Evolutionary conservation across 1,140 invertebrate genomes (phyloP), one percentile per base, ranked within the genome.

Genomic region (Bombus pyrosoma): DNA sequence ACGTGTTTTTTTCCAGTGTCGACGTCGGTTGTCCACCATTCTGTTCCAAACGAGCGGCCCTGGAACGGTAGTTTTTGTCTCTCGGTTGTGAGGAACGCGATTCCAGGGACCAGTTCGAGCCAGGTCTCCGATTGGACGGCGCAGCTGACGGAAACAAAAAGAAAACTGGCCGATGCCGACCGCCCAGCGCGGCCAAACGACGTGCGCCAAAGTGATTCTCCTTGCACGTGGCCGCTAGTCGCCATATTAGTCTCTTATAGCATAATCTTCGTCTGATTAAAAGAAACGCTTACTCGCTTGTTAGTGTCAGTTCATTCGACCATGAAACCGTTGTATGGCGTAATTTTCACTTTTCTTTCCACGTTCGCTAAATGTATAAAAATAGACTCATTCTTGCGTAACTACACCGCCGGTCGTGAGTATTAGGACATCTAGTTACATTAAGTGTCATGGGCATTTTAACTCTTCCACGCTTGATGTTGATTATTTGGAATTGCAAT

Each of bases 21-120:
- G 25, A 43, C 68, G 53, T 32, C 43, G 32, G 57, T 34, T 74
- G 82, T 77, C 85, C 81, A 74, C 86, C 80, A 86, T 91, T 91
- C 75, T 82, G 86, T 90, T 91, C 81, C 71, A 76, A 77, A 79
- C 78, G 86, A 90, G 79, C 76, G 81, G 73, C 83, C 79, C 71
- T 75, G 80, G 75, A 83, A 85, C 80, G 80, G 37, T 64, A 83
- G 88, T 91, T 91, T 91, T 91, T 91, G 90, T 90, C 79, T 86
- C 74, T 47, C 39, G 59, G 53, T 28, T 41, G 75, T 47, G 39
- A 86, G 81, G 74, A 88, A 91, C 85, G 84, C 80, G 77, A 87
- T 87, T 81, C 74, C 84, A 18, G 15, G 69, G 64, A 81, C 79
- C 85, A 89, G 88, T 86, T 88, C 71, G 77, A 82, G 81, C 68